Conservation (phyloP, 2,888 invertebrate genomes). For the Drosophila quinaria region DNA sequence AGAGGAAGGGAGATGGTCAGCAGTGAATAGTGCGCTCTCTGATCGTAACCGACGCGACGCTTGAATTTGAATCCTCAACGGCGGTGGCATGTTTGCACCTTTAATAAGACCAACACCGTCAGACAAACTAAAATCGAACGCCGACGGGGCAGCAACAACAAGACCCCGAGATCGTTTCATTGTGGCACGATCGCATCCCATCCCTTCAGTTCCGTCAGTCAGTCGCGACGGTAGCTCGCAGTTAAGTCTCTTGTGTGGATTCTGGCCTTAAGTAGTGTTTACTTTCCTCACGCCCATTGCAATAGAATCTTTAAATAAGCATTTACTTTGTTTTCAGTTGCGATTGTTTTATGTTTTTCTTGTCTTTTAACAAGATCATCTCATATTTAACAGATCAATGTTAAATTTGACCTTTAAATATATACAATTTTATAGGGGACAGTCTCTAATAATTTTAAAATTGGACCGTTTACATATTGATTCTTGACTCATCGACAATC, state of each 20-base stretch:
- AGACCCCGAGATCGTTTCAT: slow-evolving; percentile 24
- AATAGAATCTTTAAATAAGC: slow-evolving; percentile 47
- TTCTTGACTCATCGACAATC: slow-evolving; percentile 60
- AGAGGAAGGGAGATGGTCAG: background rate
- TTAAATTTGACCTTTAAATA: slow-evolving; percentile 22
- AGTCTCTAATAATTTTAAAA: slow-evolving; percentile 16
- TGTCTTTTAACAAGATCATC: slow-evolving; percentile 49
- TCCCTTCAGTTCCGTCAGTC: slow-evolving; percentile 1
- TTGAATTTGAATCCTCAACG: slow-evolving; percentile 65
- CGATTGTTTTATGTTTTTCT: slow-evolving; percentile 39
- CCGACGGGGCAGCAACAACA: slow-evolving; percentile 33
- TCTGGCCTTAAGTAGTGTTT: slow-evolving; percentile 45
- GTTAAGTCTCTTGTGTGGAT: slow-evolving; percentile 30
- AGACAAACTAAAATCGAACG: slow-evolving; percentile 48
- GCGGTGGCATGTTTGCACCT: slow-evolving; percentile 82
- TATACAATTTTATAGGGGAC: background rate
- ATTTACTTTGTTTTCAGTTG: slow-evolving; percentile 36
- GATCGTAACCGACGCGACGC: slow-evolving; percentile 72
- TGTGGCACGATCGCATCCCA: slow-evolving; percentile 44
- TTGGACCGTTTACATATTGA: slow-evolving; percentile 13
- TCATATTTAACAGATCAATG: slow-evolving; percentile 48
- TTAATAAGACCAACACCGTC: slow-evolving; percentile 76
- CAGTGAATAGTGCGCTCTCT: slow-evolving; percentile 42
- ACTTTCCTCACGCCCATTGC: slow-evolving; percentile 50
- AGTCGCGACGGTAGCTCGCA: slow-evolving; percentile 27